Conservation (phyloP, 1,140 invertebrate species). For the Psix sp. region DNA sequence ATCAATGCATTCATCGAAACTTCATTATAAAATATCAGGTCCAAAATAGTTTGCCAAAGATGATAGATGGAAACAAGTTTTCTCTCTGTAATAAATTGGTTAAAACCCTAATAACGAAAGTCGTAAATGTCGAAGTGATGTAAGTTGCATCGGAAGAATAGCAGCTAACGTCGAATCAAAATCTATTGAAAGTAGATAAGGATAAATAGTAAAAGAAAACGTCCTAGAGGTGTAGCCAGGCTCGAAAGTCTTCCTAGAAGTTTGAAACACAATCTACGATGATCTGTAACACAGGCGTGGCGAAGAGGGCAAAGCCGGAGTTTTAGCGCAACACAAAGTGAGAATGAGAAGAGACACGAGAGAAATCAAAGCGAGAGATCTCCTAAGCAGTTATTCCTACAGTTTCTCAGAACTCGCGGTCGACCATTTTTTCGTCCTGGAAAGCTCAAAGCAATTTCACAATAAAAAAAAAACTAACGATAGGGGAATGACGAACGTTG, state of each 20-base stretch:
- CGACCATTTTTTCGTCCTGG: slow-evolving; percentile 49
- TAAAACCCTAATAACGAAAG: slow-evolving; percentile 1
- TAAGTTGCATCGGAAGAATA: slow-evolving; percentile 22
- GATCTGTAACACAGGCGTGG: slow-evolving; percentile 59
- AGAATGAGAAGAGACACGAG: slow-evolving; percentile 52
- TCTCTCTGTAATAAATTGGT: slow-evolving; percentile 3
- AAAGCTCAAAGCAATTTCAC: slow-evolving; percentile 61
- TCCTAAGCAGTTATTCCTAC: slow-evolving; percentile 53
- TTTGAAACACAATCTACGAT: slow-evolving; percentile 58
- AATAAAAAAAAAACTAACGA: slow-evolving; percentile 40
- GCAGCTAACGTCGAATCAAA: slow-evolving; percentile 7
- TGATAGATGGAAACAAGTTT: neutral
- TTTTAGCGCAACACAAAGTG: slow-evolving; percentile 59
- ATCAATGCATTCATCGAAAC: no score
- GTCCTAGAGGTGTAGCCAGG: slow-evolving; percentile 18
- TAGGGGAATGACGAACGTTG: slow-evolving; percentile 41
- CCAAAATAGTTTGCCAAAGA: neutral
- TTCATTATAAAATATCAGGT: no score
- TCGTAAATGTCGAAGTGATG: slow-evolving; percentile 9
- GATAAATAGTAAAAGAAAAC: slow-evolving; percentile 40
- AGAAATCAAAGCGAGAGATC: slow-evolving; percentile 43
- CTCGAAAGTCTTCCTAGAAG: slow-evolving; percentile 56
- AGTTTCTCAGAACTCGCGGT: slow-evolving; percentile 66
- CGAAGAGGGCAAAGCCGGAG: slow-evolving; percentile 43
- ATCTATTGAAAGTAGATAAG: slow-evolving; percentile 40